These are phyloP conservation scores for Erinaceus europaeus DNA, from an alignment of 2,113 vertebrate species.

Conservation along the genomic window DNA sequence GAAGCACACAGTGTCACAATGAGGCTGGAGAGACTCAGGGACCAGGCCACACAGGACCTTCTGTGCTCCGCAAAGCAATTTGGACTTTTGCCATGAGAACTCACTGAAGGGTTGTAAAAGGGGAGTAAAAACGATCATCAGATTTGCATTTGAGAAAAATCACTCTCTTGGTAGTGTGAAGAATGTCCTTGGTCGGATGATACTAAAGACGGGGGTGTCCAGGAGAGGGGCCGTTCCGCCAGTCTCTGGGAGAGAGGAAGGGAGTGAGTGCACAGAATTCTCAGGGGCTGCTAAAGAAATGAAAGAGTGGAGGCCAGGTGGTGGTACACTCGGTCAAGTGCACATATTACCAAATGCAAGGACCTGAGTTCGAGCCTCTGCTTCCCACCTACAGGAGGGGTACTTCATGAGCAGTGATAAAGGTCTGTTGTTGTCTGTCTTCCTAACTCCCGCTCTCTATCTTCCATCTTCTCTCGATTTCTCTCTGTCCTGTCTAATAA, in stretches of 20 bases:
- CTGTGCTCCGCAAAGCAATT: conserved; percentile 57
- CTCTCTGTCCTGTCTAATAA: no score
- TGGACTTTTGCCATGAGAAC: conserved; percentile 68
- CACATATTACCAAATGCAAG: no score
- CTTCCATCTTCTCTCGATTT: no score
- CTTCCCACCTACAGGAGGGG: no score
- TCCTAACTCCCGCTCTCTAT: no score
- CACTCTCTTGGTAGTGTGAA: conserved; percentile 53
- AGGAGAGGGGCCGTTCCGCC: neutral
- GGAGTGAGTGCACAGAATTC: neutral
- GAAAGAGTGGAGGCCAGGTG: neutral
- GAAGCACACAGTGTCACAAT: neutral
- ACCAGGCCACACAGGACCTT: conserved; percentile 42
- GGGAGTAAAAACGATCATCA: conserved; percentile 62
- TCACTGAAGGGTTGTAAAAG: conserved; percentile 66
- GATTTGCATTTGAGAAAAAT: conserved; percentile 71
- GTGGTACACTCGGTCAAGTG: no score
- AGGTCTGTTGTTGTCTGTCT: no score
- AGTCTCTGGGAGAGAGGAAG: neutral
- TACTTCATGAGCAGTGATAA: no score
- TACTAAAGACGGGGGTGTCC: neutral
- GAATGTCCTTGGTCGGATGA: conserved; percentile 53
- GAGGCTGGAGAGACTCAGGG: conserved; percentile 43
- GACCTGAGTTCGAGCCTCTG: no score
- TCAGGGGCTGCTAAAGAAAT: neutral